Conservation (phyloP, 1,140 invertebrate genomes). For the Leptopilina clavipes region DNA sequence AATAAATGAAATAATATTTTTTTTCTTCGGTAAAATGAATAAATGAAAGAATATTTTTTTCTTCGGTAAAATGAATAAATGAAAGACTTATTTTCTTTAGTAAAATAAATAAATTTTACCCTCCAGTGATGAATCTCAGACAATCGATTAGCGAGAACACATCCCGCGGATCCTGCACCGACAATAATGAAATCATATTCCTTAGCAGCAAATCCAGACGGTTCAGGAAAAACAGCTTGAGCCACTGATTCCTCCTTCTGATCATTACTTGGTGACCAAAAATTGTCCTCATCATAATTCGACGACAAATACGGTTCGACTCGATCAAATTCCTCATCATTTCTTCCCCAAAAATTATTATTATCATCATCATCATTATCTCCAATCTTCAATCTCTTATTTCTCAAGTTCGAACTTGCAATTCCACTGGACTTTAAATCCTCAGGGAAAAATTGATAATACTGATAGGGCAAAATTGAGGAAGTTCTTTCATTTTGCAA, state of each 20-base stretch:
- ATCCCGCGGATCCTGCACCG: conserved; percentile 81
- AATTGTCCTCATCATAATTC: background rate
- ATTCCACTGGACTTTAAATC: background rate
- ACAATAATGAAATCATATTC: conserved; percentile 77
- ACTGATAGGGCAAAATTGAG: background rate
- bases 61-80: too few species aligned
- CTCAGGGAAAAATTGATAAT: background rate
- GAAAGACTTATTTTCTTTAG: background rate
- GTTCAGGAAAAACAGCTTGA: conserved; percentile 40
- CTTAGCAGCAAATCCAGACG: conserved; percentile 42
- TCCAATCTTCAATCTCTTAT: background rate
- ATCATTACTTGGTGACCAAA: background rate
- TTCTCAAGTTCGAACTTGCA: background rate
- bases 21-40: too few species aligned
- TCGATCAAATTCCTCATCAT: background rate
- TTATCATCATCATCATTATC: too few species aligned
- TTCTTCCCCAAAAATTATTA: background rate
- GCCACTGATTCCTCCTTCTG: background rate
- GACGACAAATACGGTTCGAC: background rate
- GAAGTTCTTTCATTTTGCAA: background rate
- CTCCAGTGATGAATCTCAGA: conserved; percentile 75
- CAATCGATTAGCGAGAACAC: conserved; percentile 80
- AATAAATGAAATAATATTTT: too few species aligned
- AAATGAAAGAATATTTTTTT: too few species aligned
- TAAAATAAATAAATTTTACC: conserved; percentile 59